Evolutionary conservation across 2,113 vertebrate species (phyloP).

Genomic region (Eulacestoma nigropectus): DNA sequence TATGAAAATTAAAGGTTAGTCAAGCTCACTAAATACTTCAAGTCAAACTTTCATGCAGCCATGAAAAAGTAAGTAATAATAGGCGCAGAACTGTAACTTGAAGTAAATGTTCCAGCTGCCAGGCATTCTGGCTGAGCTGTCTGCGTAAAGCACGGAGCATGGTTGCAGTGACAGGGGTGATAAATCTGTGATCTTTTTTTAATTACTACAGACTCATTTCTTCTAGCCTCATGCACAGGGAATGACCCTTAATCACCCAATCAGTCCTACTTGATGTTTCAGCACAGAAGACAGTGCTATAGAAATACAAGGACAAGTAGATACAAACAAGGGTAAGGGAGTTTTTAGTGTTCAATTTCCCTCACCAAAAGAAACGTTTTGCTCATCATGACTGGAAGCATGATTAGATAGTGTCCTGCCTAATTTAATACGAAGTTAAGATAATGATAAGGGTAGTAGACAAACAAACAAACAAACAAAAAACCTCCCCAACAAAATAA

Average conservation of each 20-base stretch:
- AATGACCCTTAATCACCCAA: background rate
- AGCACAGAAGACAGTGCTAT: background rate
- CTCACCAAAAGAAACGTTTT: background rate
- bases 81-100: background rate
- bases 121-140: background rate
- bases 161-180: background rate
- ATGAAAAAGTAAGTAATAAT: constrained; percentile 2
- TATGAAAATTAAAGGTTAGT: constrained; percentile 6
- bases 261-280: background rate
- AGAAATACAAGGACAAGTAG: background rate
- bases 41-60: background rate
- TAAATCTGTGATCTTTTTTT: background rate
- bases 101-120: constrained; percentile 10
- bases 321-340: background rate
- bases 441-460: background rate
- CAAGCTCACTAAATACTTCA: constrained; percentile 5
- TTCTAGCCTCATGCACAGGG: background rate
- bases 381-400: background rate
- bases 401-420: background rate
- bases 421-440: background rate
- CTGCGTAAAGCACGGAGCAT: background rate
- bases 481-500: background rate
- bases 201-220: background rate
- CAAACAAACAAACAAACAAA: background rate
- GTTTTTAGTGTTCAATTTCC: background rate